Conservation (phyloP, 2,888 invertebrate species). For the Tenthredo scrophulariae region DNA sequence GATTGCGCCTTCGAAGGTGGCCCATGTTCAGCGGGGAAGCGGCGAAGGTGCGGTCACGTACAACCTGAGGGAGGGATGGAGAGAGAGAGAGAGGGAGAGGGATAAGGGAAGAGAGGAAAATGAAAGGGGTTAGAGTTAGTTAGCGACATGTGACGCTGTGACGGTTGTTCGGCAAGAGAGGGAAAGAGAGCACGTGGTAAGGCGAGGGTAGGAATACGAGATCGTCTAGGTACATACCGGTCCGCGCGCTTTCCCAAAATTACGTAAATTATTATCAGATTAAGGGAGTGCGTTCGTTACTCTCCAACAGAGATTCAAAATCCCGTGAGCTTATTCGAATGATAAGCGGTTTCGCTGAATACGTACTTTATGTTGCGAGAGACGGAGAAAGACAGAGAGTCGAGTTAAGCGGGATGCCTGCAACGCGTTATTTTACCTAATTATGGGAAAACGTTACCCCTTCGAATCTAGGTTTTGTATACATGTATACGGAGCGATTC, state of each 20-base stretch:
- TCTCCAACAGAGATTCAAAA: constrained; percentile 42
- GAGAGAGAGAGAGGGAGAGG: not conserved
- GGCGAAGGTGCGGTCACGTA: constrained; percentile 51
- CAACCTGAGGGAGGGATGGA: not conserved
- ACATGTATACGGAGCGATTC: no score
- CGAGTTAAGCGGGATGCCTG: not conserved
- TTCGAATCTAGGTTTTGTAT: not conserved
- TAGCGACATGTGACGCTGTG: constrained; percentile 51
- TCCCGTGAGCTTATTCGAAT: constrained; percentile 41
- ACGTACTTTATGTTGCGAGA: constrained; percentile 21
- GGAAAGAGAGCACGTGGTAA: constrained; percentile 50
- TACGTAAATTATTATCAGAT: constrained; percentile 53
- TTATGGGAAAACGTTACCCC: constrained; percentile 9
- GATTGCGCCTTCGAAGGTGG: constrained; percentile 68
- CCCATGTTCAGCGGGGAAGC: not conserved
- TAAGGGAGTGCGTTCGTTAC: constrained; percentile 46
- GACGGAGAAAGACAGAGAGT: no score
- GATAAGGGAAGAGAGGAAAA: not conserved
- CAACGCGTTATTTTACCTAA: constrained; percentile 22
- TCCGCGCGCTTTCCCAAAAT: constrained; percentile 31
- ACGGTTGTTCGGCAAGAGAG: constrained; percentile 37
- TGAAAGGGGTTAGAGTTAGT: constrained; percentile 45
- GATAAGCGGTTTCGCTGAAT: constrained; percentile 50
- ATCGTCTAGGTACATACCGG: not conserved
- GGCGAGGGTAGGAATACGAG: constrained; percentile 50